A percentile compares a stretch with the other conserved stretches of the same genome.
These are phyloP conservation scores for Casuarius casuarius DNA, from an alignment of 2,113 vertebrate species.

Conservation along the genomic window DNA sequence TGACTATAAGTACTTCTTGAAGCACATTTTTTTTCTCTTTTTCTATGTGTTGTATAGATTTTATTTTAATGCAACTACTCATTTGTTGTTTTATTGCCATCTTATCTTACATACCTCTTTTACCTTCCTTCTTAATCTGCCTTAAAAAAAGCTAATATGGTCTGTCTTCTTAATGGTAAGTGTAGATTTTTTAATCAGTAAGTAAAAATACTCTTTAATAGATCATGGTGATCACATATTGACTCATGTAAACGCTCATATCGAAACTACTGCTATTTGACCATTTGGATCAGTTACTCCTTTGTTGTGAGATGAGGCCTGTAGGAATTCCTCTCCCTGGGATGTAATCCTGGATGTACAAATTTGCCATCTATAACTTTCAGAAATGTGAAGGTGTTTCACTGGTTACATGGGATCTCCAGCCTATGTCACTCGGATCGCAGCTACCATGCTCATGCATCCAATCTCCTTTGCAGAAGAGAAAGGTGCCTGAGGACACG, in stretches of 20 bases:
- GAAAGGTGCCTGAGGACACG: background rate
- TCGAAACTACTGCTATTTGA: slow-evolving; percentile 26
- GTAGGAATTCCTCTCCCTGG: background rate
- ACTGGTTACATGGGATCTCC: background rate
- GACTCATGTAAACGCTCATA: background rate
- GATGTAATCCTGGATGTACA: background rate
- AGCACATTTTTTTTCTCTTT: background rate
- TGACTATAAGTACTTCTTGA: slow-evolving; percentile 54
- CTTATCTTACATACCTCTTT: slow-evolving; percentile 57
- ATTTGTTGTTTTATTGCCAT: background rate
- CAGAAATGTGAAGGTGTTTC: background rate
- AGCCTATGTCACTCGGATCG: rapidly evolving
- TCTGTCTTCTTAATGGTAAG: slow-evolving; percentile 29
- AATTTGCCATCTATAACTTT: background rate
- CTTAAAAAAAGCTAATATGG: background rate
- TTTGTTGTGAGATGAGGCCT: background rate
- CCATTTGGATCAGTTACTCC: slow-evolving; percentile 12
- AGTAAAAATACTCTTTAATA: slow-evolving; percentile 51
- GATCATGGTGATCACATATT: slow-evolving; percentile 37
- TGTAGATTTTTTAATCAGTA: slow-evolving; percentile 25
- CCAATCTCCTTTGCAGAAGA: background rate
- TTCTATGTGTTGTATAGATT: background rate
- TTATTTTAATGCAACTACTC: background rate
- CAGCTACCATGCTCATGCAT: rapidly evolving
- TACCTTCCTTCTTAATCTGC: slow-evolving; percentile 25